Percentiles rank a stretch among this genome's conserved stretches.
Conservation (phyloP, 2,113 vertebrate species). For the Strix uralensis region DNA sequence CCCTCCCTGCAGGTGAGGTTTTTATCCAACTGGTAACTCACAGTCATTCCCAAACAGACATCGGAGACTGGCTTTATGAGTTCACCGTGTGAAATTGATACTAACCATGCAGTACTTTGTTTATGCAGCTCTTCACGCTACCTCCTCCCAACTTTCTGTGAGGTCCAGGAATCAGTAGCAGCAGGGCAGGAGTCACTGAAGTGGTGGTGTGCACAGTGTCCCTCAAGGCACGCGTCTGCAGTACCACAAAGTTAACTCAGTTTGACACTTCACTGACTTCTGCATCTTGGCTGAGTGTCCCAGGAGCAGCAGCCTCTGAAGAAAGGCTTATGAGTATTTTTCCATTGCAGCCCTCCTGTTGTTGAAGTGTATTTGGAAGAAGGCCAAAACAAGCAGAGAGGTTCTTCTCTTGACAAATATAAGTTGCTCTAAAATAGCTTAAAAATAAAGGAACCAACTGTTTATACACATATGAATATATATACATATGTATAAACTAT, state of each 20-base stretch:
- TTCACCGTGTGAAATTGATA: not conserved
- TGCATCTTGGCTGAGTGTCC: not conserved
- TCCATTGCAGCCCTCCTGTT: not conserved
- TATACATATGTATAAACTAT: not conserved
- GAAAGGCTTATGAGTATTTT: not conserved
- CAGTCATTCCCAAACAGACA: not conserved
- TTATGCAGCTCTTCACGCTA: not conserved
- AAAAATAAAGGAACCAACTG: not conserved
- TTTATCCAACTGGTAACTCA: not conserved
- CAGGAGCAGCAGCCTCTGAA: not conserved
- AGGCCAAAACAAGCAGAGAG: not conserved
- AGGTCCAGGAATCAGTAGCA: not conserved
- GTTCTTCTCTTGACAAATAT: not conserved
- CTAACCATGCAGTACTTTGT: not conserved
- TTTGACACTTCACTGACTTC: not conserved
- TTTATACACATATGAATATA: not conserved
- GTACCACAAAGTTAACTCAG: not conserved
- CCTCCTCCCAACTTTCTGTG: not conserved
- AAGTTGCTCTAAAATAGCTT: not conserved
- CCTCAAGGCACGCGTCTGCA: rapidly evolving
- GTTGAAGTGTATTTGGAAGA: not conserved
- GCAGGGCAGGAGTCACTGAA: rapidly evolving
- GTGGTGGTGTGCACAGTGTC: not conserved
- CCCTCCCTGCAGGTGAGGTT: not conserved
- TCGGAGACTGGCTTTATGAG: not conserved